These are phyloP conservation scores for Amazona vittata DNA, from an alignment of 2,113 vertebrate species.

Conservation along the genomic window DNA sequence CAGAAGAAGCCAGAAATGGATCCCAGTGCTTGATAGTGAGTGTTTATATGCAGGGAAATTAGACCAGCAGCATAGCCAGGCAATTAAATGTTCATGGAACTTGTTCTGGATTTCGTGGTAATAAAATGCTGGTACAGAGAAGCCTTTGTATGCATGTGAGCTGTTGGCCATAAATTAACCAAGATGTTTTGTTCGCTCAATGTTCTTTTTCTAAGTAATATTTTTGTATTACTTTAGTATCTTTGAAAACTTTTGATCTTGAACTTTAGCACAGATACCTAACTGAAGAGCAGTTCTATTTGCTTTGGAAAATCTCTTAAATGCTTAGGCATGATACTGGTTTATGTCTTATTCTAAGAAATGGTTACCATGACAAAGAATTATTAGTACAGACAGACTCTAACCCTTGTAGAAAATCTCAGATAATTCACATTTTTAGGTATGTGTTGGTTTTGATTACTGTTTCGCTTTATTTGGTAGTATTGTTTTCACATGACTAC, in stretches of 20 bases:
- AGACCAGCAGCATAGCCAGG: constrained; percentile 30
- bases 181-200: constrained; percentile 14
- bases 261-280: not conserved
- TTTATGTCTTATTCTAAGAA: not conserved
- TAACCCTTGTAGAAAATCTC: not conserved
- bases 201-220: constrained; percentile 32
- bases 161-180: constrained; percentile 22
- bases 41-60: constrained; percentile 43
- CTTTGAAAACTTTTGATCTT: not conserved
- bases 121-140: constrained; percentile 47
- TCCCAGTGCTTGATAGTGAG: constrained; percentile 45
- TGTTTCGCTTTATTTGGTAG: not conserved
- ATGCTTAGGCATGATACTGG: not conserved
- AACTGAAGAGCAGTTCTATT: not conserved
- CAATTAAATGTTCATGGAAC: constrained; percentile 38
- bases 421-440: not conserved
- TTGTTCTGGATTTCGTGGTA: constrained; percentile 24
- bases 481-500: not conserved
- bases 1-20: constrained; percentile 54
- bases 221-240: constrained; percentile 1
- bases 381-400: not conserved
- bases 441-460: not conserved
- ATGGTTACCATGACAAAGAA: not conserved
- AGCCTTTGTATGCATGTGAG: constrained; percentile 13
- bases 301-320: constrained; percentile 7